A percentile compares a stretch with the other conserved stretches of the same genome.
Evolutionary conservation across 2,797 vertebrate genomes (phyloP).

Genomic region (Tapera naevia): DNA sequence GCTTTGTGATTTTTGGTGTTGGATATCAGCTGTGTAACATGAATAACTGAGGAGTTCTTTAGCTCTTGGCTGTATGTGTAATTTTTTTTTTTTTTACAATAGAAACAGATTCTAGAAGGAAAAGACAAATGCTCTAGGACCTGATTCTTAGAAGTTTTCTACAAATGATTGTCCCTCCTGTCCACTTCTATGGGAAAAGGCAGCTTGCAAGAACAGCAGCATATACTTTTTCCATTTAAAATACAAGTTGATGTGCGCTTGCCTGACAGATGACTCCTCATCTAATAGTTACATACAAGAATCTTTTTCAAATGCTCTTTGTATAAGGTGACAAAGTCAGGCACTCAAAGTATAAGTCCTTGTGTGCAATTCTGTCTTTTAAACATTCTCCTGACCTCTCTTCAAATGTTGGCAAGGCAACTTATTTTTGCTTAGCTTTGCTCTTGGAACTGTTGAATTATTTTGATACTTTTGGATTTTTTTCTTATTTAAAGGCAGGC

Average conservation of each 20-base stretch:
- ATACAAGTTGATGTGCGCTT: not conserved
- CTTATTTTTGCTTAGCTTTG: not conserved
- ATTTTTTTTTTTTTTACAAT: fast-evolving
- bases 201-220: not conserved
- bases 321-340: not conserved
- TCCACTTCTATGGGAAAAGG: not conserved
- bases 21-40: not conserved
- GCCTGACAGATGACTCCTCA: not conserved
- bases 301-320: not conserved
- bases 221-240: not conserved
- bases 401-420: not conserved
- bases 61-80: not conserved
- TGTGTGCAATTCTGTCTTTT: not conserved
- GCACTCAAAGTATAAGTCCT: not conserved
- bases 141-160: not conserved
- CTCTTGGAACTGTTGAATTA: not conserved
- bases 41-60: not conserved
- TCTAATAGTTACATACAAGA: not conserved
- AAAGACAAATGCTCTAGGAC: not conserved
- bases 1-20: fast-evolving
- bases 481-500: not conserved
- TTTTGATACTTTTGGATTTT: not conserved
- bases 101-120: not conserved
- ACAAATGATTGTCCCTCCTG: fast-evolving
- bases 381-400: not conserved